Evolutionary conservation across 2,113 vertebrate genomes (phyloP).

Genomic region (Leucosticte australis): DNA sequence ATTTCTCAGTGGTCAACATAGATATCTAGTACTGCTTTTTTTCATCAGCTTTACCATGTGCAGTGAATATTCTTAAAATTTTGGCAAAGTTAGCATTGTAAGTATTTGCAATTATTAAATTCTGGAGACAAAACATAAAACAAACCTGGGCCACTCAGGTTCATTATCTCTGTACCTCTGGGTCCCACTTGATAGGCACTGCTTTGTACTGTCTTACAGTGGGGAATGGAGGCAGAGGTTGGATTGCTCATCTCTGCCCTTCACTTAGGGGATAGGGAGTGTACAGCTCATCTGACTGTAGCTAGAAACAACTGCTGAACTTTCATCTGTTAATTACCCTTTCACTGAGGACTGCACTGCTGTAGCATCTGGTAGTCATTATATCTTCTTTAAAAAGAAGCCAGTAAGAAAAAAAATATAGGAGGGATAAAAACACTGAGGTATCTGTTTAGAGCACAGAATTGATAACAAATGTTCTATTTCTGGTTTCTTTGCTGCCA

Average conservation of each 20-base stretch:
- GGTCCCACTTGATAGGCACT: rapidly evolving
- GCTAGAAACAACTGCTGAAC: constrained; percentile 35
- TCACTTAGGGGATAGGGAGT: neutral
- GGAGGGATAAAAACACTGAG: neutral
- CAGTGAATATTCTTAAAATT: neutral
- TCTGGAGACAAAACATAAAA: neutral
- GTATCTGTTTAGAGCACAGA: neutral
- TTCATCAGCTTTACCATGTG: neutral
- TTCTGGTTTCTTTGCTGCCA: constrained; percentile 23
- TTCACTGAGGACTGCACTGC: neutral
- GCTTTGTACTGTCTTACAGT: neutral
- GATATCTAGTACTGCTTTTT: neutral
- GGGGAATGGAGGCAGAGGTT: neutral
- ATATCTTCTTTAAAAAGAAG: constrained; percentile 22
- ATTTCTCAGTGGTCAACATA: neutral
- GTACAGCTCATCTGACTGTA: neutral
- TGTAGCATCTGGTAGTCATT: constrained; percentile 51
- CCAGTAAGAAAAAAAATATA: neutral
- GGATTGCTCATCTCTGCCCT: neutral
- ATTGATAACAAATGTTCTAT: constrained; percentile 47
- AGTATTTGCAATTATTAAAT: neutral
- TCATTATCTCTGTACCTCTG: neutral
- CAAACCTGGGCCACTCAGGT: neutral
- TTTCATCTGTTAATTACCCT: constrained; percentile 41
- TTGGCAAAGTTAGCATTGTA: neutral